phyloP scores from a whole-genome alignment of 2,113 vertebrate genomes.

The Chaetura pelagica region DNA sequence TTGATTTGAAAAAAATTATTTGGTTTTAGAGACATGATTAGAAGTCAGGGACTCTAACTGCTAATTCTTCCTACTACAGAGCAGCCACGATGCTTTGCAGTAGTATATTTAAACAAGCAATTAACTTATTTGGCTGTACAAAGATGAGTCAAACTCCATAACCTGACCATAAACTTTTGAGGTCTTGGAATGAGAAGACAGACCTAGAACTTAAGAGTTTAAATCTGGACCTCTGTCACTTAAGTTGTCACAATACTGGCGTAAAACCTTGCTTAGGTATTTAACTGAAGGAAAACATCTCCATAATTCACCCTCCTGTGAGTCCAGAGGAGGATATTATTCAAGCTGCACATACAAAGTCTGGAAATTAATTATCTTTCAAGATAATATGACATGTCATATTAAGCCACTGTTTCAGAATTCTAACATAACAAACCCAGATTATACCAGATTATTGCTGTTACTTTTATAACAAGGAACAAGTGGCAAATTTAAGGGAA shows the following conservation, averaged over 20 bases:
- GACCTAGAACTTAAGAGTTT: not conserved
- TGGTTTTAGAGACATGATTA: not conserved
- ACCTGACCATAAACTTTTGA: not conserved
- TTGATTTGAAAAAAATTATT: not conserved
- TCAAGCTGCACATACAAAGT: not conserved
- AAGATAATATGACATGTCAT: not conserved
- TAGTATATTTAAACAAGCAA: not conserved
- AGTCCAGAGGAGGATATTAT: not conserved
- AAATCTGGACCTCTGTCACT: not conserved
- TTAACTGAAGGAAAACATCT: not conserved
- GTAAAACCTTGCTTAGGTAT: not conserved
- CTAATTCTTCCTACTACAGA: not conserved
- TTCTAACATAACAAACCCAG: not conserved
- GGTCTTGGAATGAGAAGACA: not conserved
- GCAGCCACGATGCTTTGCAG: not conserved
- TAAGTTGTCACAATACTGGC: not conserved
- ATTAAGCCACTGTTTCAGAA: not conserved
- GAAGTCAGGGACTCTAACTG: constrained; percentile 13
- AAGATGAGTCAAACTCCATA: not conserved
- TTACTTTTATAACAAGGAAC: not conserved
- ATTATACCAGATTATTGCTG: not conserved
- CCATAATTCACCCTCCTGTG: not conserved
- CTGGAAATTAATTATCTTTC: not conserved
- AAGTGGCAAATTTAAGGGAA: not conserved
- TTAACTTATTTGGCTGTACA: not conserved